Evolutionary conservation across 2,113 vertebrate genomes (phyloP).

Genomic region (Nycticebus coucang): DNA sequence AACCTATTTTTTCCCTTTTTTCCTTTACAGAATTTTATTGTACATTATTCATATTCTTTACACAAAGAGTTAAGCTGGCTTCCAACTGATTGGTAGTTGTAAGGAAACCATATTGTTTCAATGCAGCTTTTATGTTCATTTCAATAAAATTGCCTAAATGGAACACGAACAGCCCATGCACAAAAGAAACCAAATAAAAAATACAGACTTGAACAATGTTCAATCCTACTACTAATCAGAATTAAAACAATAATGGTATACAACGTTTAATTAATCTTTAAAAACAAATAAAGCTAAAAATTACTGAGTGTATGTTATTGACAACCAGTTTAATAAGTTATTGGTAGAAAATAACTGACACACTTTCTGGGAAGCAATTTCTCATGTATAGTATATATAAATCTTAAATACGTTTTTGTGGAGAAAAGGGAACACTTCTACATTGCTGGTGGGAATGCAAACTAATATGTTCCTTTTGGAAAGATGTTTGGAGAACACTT

Average conservation of each 20-base stretch:
- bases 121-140: slow-evolving; percentile 73
- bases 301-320: not conserved
- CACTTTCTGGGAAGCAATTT: not conserved
- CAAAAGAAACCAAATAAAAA: slow-evolving; percentile 38
- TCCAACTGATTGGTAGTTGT: slow-evolving; percentile 66
- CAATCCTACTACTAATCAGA: not conserved
- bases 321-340: not conserved
- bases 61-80: slow-evolving; percentile 70
- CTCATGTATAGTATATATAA: not conserved
- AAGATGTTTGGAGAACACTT: too few relatives aligned
- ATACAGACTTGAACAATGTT: not conserved
- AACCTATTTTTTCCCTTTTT: slow-evolving; percentile 78
- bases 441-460: too few relatives aligned
- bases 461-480: too few relatives aligned
- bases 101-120: slow-evolving; percentile 67
- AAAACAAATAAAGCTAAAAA: not conserved
- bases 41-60: slow-evolving; percentile 82
- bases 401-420: not conserved
- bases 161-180: not conserved
- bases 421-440: too few relatives aligned
- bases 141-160: slow-evolving; percentile 39
- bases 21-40: slow-evolving; percentile 79
- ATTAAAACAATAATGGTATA: not conserved
- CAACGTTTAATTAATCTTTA: not conserved
- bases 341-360: not conserved